Evolutionary conservation across 1,140 invertebrate genomes (phyloP).

Genomic region (Bombus waltoni): DNA sequence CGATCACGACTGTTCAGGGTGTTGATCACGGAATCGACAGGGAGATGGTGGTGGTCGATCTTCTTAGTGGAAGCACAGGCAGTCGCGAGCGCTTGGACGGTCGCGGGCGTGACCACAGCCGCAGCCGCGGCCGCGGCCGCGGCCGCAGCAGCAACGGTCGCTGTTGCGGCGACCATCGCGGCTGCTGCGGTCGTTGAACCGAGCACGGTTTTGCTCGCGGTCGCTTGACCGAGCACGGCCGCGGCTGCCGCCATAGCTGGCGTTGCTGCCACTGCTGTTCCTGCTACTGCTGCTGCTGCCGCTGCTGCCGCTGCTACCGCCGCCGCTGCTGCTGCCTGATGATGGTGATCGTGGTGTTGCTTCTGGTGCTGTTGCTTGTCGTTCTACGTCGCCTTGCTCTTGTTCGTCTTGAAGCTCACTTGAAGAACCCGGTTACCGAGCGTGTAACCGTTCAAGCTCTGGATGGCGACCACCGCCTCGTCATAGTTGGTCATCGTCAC

Average conservation of each 20-base stretch:
- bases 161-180: constrained; percentile 12
- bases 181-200: constrained; percentile 7
- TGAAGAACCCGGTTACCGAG: constrained; percentile 98
- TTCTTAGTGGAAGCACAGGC: constrained; percentile 58
- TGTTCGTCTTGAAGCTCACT: constrained; percentile 99
- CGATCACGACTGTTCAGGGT: constrained; percentile 23
- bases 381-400: constrained; percentile 93
- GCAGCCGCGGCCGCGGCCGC: constrained; percentile 6
- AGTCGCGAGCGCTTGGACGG: neutral
- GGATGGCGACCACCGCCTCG: constrained; percentile 98
- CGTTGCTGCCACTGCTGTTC: constrained; percentile 30
- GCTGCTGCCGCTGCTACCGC: constrained; percentile 21
- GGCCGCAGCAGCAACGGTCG: constrained; percentile 10
- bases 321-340: neutral
- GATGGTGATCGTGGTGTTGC: neutral
- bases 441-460: constrained; percentile 98
- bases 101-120: neutral
- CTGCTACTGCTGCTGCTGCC: constrained; percentile 45
- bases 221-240: constrained; percentile 12
- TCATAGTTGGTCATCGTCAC: constrained; percentile 99
- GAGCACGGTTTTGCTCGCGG: constrained; percentile 16
- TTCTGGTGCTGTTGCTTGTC: constrained; percentile 63
- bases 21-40: constrained; percentile 49
- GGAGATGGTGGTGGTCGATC: constrained; percentile 46
- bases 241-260: constrained; percentile 44